Conservation (phyloP, 2,888 invertebrate species). For the Nemoura dubitans region DNA sequence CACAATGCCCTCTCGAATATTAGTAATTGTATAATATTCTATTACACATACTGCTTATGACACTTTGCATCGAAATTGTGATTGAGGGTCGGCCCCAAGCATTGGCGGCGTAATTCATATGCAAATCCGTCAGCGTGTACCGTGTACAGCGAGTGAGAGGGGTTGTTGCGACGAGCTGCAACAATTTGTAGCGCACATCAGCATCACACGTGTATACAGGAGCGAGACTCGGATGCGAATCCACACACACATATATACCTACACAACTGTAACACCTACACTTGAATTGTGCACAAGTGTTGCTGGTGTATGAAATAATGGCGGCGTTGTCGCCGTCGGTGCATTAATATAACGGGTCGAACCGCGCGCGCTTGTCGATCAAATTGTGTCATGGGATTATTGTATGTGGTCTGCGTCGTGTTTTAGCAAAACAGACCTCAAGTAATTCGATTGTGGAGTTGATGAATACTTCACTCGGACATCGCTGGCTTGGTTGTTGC, state of each 20-base stretch:
- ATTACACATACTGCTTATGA: conserved; percentile 38
- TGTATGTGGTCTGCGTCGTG: no score
- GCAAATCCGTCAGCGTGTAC: conserved; percentile 48
- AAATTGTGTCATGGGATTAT: neutral
- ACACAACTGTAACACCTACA: conserved; percentile 46
- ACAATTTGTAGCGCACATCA: conserved; percentile 45
- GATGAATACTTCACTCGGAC: conserved; percentile 17
- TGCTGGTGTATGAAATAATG: conserved; percentile 12
- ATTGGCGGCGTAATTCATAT: conserved; percentile 46
- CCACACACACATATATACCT: no score
- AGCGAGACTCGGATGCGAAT: conserved; percentile 44
- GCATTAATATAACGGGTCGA: neutral
- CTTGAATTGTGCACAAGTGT: conserved; percentile 35
- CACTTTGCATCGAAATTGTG: conserved; percentile 30
- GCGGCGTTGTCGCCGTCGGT: neutral
- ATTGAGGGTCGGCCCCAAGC: conserved; percentile 28
- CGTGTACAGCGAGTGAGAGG: no score
- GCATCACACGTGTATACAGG: conserved; percentile 40
- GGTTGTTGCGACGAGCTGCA: conserved; percentile 19
- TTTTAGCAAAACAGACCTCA: conserved; percentile 28
- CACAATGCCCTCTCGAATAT: neutral
- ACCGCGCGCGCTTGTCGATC: neutral
- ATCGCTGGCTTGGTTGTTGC: neutral
- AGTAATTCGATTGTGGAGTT: conserved; percentile 34
- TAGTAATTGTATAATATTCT: conserved; percentile 20